Evolutionary conservation across 2,797 vertebrate genomes (phyloP).

Genomic region (Phaenicophaeus curvirostris): DNA sequence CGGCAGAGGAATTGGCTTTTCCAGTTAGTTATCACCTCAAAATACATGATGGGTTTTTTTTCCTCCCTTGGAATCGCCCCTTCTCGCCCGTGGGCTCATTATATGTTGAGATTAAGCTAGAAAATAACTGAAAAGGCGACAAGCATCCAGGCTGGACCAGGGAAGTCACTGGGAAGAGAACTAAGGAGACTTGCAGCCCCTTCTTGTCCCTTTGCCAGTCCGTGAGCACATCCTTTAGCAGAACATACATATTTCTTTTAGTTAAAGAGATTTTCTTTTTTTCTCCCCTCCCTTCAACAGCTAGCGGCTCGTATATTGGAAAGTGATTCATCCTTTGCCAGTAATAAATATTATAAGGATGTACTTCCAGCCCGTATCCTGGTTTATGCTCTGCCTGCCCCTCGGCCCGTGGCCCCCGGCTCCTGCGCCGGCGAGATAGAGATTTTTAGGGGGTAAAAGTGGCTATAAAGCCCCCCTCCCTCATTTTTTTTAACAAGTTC

Average conservation of each 20-base stretch:
- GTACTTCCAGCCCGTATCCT: conserved; percentile 54
- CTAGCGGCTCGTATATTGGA: conserved; percentile 38
- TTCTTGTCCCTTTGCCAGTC: neutral
- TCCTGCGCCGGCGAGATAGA: neutral
- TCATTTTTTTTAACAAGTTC: neutral
- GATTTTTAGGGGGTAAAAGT: neutral
- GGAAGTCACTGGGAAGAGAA: neutral
- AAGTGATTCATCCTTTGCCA: conserved; percentile 62
- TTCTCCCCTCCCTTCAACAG: neutral
- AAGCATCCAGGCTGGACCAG: neutral
- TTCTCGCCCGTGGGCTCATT: neutral
- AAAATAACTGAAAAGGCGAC: neutral
- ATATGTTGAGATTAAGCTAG: neutral
- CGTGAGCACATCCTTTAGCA: conserved; percentile 38
- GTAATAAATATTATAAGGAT: conserved; percentile 58
- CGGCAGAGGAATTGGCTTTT: conserved; percentile 3
- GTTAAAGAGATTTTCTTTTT: neutral
- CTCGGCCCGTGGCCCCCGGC: neutral
- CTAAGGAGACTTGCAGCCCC: neutral
- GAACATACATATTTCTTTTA: conserved; percentile 16
- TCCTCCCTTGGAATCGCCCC: neutral
- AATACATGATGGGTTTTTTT: neutral
- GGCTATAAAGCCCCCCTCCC: neutral
- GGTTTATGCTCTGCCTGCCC: neutral
- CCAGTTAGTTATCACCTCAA: neutral